Percentiles rank a stretch among this genome's conserved stretches.
Conservation (phyloP, 1,140 invertebrate species). For the Phenacoccus solenopsis region DNA sequence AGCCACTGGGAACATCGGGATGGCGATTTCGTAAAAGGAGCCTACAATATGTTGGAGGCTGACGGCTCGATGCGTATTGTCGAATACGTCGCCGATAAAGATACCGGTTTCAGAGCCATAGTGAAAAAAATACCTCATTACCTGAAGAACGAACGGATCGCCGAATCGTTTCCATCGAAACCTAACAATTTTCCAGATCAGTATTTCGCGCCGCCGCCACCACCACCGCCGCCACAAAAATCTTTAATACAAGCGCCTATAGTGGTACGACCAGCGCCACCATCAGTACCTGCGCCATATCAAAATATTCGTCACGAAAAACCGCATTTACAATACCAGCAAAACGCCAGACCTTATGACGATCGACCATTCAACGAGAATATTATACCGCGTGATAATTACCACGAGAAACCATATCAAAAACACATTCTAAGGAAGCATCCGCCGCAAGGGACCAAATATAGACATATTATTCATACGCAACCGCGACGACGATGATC, state of each 20-base stretch:
- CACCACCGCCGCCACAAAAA: not conserved
- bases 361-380: not conserved
- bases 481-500: not conserved
- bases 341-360: not conserved
- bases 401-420: not conserved
- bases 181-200: not conserved
- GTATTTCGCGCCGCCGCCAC: not conserved
- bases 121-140: conserved; percentile 25
- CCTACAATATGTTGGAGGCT: conserved; percentile 38
- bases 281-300: not conserved
- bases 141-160: not conserved
- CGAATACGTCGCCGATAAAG: conserved; percentile 36
- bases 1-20: conserved; percentile 38
- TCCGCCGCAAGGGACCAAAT: not conserved
- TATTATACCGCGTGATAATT: not conserved
- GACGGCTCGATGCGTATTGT: conserved; percentile 37
- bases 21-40: conserved; percentile 38
- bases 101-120: conserved; percentile 37
- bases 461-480: not conserved
- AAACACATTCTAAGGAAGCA: not conserved
- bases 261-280: too few relatives aligned
- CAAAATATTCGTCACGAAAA: not conserved
- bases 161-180: not conserved
- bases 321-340: not conserved
- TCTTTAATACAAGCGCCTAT: too few relatives aligned